Percentiles rank a stretch among this genome's conserved stretches.
Conservation (phyloP, 2,888 invertebrate species). For the Ecliptopera silaceata region DNA sequence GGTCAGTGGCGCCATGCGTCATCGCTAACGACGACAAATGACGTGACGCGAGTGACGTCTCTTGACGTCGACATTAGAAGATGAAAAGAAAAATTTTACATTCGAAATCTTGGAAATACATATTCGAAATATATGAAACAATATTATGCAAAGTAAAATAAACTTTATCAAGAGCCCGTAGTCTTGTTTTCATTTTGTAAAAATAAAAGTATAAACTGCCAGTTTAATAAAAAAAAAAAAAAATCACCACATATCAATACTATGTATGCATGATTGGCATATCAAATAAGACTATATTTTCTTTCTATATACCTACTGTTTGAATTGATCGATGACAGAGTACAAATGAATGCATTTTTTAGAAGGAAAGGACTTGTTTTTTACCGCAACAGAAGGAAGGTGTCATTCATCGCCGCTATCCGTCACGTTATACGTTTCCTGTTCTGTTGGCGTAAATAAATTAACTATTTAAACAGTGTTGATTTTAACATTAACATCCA, state of each 20-base stretch:
- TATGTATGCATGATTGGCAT: constrained; percentile 17
- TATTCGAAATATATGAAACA: too few relatives aligned
- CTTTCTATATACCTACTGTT: constrained; percentile 25
- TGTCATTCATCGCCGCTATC: constrained; percentile 74
- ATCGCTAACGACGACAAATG: constrained; percentile 83
- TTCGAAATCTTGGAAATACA: background rate
- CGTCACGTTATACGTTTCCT: constrained; percentile 74
- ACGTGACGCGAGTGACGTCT: constrained; percentile 61
- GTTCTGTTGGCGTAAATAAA: constrained; percentile 61
- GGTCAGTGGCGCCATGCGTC: constrained; percentile 78
- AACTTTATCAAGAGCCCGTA: too few relatives aligned
- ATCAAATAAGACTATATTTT: background rate
- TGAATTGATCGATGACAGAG: constrained; percentile 36
- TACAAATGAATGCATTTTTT: constrained; percentile 36
- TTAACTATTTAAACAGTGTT: constrained; percentile 57
- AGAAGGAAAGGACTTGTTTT: constrained; percentile 57
- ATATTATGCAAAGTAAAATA: background rate
- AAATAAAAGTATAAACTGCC: too few relatives aligned
- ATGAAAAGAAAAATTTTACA: constrained; percentile 8
- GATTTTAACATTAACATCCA: constrained; percentile 44
- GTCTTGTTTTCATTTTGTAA: too few relatives aligned
- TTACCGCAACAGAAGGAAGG: constrained; percentile 73
- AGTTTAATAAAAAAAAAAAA: background rate
- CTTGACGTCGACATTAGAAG: constrained; percentile 33
- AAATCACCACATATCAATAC: background rate